These are phyloP conservation scores for Caenorhabditis inopinata DNA, from an alignment of 1,140 invertebrate genomes.

Conservation along the genomic window DNA sequence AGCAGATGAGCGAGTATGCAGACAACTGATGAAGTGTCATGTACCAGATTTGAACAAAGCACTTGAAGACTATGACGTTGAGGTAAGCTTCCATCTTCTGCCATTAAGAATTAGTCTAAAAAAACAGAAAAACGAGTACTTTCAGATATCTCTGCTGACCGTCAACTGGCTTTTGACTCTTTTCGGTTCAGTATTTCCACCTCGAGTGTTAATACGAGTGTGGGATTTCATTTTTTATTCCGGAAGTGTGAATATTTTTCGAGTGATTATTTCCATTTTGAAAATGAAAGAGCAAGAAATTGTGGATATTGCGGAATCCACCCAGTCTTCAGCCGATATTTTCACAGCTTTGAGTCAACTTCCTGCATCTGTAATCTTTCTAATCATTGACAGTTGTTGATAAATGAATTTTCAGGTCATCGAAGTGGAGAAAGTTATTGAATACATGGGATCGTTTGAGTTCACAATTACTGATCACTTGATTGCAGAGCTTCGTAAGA, in stretches of 20 bases:
- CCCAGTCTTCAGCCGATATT: slow-evolving; percentile 53
- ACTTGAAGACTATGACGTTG: slow-evolving; percentile 68
- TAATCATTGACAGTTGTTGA: background rate
- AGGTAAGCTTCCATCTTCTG: background rate
- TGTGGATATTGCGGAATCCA: slow-evolving; percentile 45
- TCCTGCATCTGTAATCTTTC: slow-evolving; percentile 41
- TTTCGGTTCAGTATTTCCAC: slow-evolving; percentile 96
- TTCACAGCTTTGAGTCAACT: slow-evolving; percentile 57
- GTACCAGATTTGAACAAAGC: slow-evolving; percentile 82
- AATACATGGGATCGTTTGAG: slow-evolving; percentile 67
- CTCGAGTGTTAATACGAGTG: slow-evolving; percentile 87
- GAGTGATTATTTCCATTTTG: slow-evolving; percentile 72
- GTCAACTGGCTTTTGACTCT: slow-evolving; percentile 95
- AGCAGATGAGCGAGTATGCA: slow-evolving; percentile 88
- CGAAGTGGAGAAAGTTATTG: slow-evolving; percentile 68
- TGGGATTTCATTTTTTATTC: slow-evolving; percentile 94
- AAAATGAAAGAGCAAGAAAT: slow-evolving; percentile 62
- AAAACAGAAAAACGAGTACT: too few relatives aligned
- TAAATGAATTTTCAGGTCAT: slow-evolving; percentile 30
- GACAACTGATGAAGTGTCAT: slow-evolving; percentile 82
- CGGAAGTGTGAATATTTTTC: slow-evolving; percentile 92
- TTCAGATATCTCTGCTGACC: slow-evolving; percentile 87
- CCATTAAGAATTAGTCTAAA: too few relatives aligned
- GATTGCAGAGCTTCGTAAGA: slow-evolving; percentile 58
- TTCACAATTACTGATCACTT: slow-evolving; percentile 61